Conservation (phyloP, 2,113 vertebrate genomes). For the Macquaria australasica region DNA sequence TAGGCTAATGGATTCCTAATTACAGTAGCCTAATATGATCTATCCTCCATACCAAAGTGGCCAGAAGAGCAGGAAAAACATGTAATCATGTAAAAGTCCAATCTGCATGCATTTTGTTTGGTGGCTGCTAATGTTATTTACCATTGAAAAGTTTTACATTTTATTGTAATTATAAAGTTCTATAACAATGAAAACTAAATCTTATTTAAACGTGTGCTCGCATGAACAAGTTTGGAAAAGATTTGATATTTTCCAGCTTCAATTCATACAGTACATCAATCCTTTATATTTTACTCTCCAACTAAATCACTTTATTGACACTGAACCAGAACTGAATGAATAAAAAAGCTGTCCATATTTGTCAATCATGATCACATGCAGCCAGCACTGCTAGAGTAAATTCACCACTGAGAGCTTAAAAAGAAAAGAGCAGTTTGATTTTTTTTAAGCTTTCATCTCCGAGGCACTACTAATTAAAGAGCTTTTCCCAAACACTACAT, state of each 20-base stretch:
- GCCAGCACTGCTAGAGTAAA: neutral
- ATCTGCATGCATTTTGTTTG: neutral
- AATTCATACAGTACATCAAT: too few relatives aligned
- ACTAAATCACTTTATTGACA: neutral
- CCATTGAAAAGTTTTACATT: neutral
- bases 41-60: neutral
- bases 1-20: neutral
- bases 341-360: neutral
- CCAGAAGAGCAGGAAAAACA: neutral
- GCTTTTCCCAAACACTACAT: neutral
- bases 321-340: neutral
- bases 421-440: conserved; percentile 6
- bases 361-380: neutral
- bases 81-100: too few relatives aligned
- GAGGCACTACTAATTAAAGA: conserved; percentile 23
- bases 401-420: neutral
- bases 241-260: neutral
- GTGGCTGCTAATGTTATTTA: neutral
- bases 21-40: neutral
- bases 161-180: neutral
- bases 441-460: conserved; percentile 19
- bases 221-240: neutral
- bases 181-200: neutral
- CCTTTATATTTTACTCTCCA: neutral
- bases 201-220: too few relatives aligned